Conservation (phyloP, 2,113 vertebrate species). For the Ellobius talpinus region DNA sequence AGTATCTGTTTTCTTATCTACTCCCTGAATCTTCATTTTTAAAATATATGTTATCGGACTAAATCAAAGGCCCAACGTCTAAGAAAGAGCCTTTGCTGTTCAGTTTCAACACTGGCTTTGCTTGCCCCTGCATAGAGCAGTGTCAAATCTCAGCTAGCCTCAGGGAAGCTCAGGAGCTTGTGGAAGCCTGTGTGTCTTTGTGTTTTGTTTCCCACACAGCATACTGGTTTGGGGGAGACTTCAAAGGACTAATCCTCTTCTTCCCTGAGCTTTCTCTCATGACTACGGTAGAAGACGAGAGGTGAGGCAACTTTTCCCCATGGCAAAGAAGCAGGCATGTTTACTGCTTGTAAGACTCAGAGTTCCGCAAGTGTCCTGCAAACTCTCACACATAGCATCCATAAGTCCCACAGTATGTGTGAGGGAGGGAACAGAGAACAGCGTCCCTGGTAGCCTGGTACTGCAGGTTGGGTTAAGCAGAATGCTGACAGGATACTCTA, state of each 20-base stretch:
- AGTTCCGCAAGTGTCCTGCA: neutral
- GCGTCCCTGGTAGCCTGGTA: too few species aligned
- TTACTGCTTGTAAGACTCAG: neutral
- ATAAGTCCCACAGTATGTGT: neutral
- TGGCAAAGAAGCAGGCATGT: neutral
- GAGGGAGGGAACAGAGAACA: neutral
- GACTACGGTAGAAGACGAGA: neutral
- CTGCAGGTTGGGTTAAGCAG: neutral
- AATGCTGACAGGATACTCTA: neutral
- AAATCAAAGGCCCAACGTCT: neutral
- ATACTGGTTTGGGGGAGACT: neutral
- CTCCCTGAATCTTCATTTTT: neutral
- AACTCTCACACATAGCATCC: neutral
- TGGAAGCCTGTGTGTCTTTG: too few species aligned
- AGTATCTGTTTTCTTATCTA: slow-evolving; percentile 2
- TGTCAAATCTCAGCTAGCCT: too few species aligned
- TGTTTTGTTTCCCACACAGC: neutral
- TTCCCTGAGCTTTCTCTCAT: neutral
- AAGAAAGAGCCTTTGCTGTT: neutral
- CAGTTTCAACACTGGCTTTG: neutral
- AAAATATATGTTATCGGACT: slow-evolving; percentile 12
- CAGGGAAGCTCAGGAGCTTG: neutral
- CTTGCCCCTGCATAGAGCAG: too few species aligned
- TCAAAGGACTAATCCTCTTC: neutral
- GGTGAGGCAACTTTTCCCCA: neutral